These are phyloP conservation scores for Anguilla japonica DNA, from an alignment of 2,113 vertebrate species.

Conservation along the genomic window DNA sequence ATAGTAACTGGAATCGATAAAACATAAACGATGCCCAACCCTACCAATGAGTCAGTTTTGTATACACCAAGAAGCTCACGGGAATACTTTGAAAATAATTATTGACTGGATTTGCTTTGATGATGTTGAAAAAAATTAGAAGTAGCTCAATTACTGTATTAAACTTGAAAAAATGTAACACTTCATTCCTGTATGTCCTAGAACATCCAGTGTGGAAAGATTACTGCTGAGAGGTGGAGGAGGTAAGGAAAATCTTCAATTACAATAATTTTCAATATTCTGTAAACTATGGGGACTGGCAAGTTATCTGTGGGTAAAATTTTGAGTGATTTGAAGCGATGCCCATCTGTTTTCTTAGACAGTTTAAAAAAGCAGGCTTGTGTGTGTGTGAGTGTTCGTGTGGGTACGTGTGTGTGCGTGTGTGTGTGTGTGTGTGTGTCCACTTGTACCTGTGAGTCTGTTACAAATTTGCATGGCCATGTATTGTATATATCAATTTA, in stretches of 20 bases:
- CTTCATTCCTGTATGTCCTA: neutral
- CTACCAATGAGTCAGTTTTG: too few relatives aligned
- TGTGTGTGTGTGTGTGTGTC: too few relatives aligned
- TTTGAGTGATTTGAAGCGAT: constrained; percentile 23
- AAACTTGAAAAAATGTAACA: neutral
- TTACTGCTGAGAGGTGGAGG: neutral
- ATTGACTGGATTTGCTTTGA: too few relatives aligned
- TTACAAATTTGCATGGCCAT: constrained; percentile 7
- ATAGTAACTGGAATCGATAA: too few relatives aligned
- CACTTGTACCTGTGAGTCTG: neutral
- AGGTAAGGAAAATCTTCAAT: neutral
- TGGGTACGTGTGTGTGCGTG: constrained; percentile 25
- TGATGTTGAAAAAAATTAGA: neutral
- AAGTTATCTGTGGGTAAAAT: constrained; percentile 11
- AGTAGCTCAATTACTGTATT: too few relatives aligned
- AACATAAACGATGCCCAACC: too few relatives aligned
- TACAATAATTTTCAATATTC: neutral
- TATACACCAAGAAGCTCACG: too few relatives aligned
- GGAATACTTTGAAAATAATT: too few relatives aligned
- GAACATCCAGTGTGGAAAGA: too few relatives aligned
- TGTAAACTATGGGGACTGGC: constrained; percentile 9
- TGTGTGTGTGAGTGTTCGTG: constrained; percentile 5
- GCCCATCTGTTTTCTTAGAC: constrained; percentile 29
- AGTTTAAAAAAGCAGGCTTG: constrained; percentile 42
- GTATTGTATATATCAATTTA: too few relatives aligned